These are phyloP conservation scores for Hypomesus transpacificus DNA, from an alignment of 2,113 vertebrate genomes.

Conservation along the genomic window DNA sequence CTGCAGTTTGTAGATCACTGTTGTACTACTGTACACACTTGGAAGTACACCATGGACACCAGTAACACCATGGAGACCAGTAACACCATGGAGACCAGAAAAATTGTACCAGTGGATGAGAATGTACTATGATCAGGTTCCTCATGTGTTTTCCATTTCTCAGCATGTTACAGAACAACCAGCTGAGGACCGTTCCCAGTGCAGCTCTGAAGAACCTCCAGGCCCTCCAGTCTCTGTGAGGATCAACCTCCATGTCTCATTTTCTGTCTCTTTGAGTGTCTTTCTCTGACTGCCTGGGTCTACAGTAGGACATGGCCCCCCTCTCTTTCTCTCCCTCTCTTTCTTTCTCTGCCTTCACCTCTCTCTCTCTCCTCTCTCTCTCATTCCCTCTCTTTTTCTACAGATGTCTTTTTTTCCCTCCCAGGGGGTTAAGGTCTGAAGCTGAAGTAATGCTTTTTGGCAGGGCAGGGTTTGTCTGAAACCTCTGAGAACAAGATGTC, in stretches of 20 bases:
- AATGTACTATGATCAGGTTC: background rate
- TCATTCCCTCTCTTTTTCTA: constrained; percentile 38
- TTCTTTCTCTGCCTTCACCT: background rate
- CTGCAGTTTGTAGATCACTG: too few species aligned
- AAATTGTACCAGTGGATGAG: too few species aligned
- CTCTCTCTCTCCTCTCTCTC: constrained; percentile 1
- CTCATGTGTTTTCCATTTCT: constrained; percentile 21
- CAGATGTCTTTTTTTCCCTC: constrained; percentile 58
- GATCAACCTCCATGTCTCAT: constrained; percentile 27
- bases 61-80: too few species aligned
- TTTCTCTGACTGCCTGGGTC: background rate
- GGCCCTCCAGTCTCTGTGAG: constrained; percentile 92
- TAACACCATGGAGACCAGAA: too few species aligned
- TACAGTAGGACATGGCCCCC: constrained; percentile 25
- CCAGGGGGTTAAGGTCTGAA: constrained; percentile 58
- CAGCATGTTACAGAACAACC: constrained; percentile 96
- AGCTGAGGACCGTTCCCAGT: constrained; percentile 90
- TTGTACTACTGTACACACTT: too few species aligned
- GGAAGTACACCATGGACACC: too few species aligned
- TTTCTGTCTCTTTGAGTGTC: background rate
- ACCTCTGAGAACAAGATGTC: constrained; percentile 67
- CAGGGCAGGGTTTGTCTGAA: constrained; percentile 62
- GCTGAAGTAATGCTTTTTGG: constrained; percentile 66
- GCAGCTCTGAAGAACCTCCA: constrained; percentile 85
- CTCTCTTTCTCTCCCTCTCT: constrained; percentile 35